Conservation (phyloP, 2,113 vertebrate genomes). For the Falcunculus frontatus region DNA sequence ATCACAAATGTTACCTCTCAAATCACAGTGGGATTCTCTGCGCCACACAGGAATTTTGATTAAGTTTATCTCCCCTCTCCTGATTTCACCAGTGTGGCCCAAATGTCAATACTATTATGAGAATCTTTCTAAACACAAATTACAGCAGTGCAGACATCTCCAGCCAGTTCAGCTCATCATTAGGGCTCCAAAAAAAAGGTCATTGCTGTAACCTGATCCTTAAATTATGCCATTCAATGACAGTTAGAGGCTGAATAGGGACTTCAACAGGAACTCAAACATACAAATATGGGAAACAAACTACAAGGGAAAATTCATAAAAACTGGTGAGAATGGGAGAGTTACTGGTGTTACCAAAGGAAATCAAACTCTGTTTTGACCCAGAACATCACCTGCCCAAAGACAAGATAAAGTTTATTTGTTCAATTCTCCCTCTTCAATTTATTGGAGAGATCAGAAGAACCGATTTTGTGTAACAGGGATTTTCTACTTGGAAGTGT, state of each 20-base stretch:
- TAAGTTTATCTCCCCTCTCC: slow-evolving; percentile 51
- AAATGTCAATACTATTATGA: slow-evolving; percentile 56
- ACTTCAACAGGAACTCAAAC: neutral
- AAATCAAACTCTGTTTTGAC: neutral
- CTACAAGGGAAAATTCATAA: neutral
- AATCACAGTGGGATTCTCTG: neutral
- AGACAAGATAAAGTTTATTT: neutral
- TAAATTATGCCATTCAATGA: neutral
- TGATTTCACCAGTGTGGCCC: neutral
- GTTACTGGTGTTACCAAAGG: neutral
- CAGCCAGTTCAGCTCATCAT: neutral
- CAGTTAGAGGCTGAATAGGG: neutral
- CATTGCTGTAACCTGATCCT: neutral
- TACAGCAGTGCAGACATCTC: slow-evolving; percentile 1
- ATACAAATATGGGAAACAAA: neutral
- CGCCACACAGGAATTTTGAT: slow-evolving; percentile 20
- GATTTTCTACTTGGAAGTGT: neutral
- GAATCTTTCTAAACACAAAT: neutral
- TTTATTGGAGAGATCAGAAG: slow-evolving; percentile 4
- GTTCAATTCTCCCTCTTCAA: neutral
- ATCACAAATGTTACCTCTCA: slow-evolving; percentile 35
- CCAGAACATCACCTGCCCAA: neutral
- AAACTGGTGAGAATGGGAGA: neutral
- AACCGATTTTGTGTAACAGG: neutral
- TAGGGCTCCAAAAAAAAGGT: slow-evolving; percentile 8